Evolutionary conservation across 2,113 vertebrate genomes (phyloP).

Genomic region (Chlorodrepanis virens): DNA sequence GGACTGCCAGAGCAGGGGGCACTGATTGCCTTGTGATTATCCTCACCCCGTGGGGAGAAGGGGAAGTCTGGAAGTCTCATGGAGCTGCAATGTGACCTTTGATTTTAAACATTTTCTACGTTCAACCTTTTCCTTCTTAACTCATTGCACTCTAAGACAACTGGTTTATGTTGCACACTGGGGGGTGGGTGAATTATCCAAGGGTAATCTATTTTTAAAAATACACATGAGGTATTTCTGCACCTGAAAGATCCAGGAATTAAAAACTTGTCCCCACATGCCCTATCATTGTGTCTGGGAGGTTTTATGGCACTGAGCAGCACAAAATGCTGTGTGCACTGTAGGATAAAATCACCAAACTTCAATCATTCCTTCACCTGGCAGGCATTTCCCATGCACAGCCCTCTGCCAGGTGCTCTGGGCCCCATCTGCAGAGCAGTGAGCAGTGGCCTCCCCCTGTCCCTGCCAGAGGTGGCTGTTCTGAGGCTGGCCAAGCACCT

Average conservation of each 20-base stretch:
- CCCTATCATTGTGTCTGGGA: not conserved
- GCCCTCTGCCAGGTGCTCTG: not conserved
- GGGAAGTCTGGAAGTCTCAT: not conserved
- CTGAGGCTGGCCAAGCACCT: not conserved
- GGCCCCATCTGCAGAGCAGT: not conserved
- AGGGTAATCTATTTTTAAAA: not conserved
- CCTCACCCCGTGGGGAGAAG: not conserved
- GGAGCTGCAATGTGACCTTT: not conserved
- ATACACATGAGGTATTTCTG: not conserved
- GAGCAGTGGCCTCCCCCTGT: not conserved
- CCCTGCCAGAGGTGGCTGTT: not conserved
- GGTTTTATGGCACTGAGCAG: not conserved
- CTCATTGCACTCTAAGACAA: not conserved
- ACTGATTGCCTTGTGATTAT: not conserved
- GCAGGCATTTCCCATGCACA: not conserved
- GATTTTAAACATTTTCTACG: not conserved
- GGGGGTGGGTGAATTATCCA: accelerated
- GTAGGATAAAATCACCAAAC: not conserved
- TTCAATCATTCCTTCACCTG: not conserved
- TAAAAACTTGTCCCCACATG: not conserved
- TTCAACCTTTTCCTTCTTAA: not conserved
- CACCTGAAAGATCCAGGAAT: not conserved
- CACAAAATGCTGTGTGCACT: not conserved
- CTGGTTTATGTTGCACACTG: not conserved
- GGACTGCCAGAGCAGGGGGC: not conserved